Evolutionary conservation across 1,140 invertebrate genomes (phyloP).

Genomic region (Asobara japonica): DNA sequence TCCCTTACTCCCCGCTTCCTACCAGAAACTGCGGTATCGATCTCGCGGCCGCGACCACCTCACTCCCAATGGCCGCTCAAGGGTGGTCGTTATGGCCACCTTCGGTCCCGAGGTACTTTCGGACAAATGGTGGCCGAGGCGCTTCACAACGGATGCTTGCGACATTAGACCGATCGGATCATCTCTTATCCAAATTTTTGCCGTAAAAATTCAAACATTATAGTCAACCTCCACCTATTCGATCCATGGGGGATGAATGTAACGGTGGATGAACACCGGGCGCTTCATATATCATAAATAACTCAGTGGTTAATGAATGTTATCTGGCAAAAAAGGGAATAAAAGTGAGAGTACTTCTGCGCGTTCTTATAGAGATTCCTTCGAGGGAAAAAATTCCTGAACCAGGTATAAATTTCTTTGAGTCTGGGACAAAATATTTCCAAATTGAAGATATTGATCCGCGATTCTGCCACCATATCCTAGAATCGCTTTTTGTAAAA

Average conservation of each 20-base stretch:
- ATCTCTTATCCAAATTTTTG: conserved; percentile 20
- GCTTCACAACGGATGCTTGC: neutral
- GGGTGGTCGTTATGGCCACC: conserved; percentile 32
- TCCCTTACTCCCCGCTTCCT: neutral
- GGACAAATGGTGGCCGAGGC: conserved; percentile 28
- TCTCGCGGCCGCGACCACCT: conserved; percentile 34
- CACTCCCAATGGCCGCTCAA: neutral
- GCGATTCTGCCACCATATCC: too few relatives aligned
- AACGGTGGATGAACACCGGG: neutral
- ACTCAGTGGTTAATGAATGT: neutral
- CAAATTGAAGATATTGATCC: too few relatives aligned
- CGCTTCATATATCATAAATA: neutral
- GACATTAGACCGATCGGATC: conserved; percentile 29
- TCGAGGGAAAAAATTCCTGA: too few relatives aligned
- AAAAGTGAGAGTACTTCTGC: too few relatives aligned
- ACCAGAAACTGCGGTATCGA: conserved; percentile 36
- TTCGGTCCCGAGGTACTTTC: conserved; percentile 30
- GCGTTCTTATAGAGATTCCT: too few relatives aligned
- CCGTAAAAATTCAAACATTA: conserved; percentile 14
- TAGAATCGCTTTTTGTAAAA: too few relatives aligned
- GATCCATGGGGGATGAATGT: neutral
- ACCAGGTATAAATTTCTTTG: too few relatives aligned
- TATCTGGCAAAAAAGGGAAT: too few relatives aligned
- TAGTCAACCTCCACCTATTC: neutral
- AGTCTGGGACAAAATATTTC: too few relatives aligned